Percentiles rank a stretch among this genome's conserved stretches.
Evolutionary conservation across 2,113 vertebrate species (phyloP).

Genomic region (Lampris megalopsis): DNA sequence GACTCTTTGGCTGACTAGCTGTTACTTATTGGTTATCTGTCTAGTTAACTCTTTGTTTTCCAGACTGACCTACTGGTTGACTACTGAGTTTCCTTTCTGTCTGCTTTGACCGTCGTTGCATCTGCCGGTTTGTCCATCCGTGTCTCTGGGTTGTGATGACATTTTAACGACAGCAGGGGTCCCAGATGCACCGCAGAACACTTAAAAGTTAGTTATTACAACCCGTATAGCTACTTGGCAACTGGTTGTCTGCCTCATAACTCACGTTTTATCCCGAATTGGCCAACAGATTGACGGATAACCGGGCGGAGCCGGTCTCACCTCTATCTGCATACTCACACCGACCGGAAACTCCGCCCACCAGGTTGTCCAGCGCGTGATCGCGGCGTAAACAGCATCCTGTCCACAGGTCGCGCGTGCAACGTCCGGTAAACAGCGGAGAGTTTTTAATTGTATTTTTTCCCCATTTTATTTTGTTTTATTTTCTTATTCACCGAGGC

Average conservation of each 20-base stretch:
- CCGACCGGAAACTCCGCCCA: constrained; percentile 58
- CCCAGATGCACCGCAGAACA: constrained; percentile 23
- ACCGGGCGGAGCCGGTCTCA: too few relatives aligned
- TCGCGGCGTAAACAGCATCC: constrained; percentile 33
- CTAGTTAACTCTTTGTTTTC: not conserved
- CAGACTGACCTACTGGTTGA: not conserved
- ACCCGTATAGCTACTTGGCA: not conserved
- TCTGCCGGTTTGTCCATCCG: not conserved
- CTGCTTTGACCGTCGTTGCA: not conserved
- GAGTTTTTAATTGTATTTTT: not conserved
- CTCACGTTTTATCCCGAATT: too few relatives aligned
- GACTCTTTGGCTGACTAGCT: not conserved
- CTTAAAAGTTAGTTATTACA: not conserved
- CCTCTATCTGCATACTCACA: not conserved
- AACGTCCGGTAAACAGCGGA: not conserved
- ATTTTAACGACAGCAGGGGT: constrained; percentile 63
- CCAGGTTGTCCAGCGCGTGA: constrained; percentile 53
- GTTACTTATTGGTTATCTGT: not conserved
- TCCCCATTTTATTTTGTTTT: too few relatives aligned
- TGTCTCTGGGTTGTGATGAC: constrained; percentile 32
- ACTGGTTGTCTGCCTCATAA: too few relatives aligned
- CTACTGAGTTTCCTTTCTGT: not conserved
- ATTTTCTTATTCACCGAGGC: not conserved
- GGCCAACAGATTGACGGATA: too few relatives aligned
- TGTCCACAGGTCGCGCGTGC: constrained; percentile 6